Evolutionary conservation across 2,888 invertebrate genomes (phyloP).

Genomic region (Eupsilia transversa): DNA sequence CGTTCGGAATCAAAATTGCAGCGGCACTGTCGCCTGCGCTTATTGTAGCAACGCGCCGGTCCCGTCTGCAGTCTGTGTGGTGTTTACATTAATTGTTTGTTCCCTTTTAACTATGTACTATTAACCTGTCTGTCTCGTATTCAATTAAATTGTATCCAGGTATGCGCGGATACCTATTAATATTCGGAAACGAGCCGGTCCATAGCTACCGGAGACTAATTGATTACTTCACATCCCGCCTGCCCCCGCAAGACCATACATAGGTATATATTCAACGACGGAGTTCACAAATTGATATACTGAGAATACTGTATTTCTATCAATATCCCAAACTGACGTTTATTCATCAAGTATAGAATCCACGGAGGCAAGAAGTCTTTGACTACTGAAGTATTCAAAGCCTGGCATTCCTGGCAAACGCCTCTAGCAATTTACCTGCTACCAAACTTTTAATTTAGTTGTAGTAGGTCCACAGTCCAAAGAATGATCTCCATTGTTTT

Average conservation of each 20-base stretch:
- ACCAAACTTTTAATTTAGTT: background rate
- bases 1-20: background rate
- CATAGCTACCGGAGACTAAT: background rate
- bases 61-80: background rate
- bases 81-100: background rate
- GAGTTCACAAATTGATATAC: conserved; percentile 11
- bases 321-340: background rate
- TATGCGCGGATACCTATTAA: background rate
- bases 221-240: background rate
- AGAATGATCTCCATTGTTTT: no score
- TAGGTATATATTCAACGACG: conserved; percentile 8
- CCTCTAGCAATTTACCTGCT: background rate
- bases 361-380: background rate
- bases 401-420: background rate
- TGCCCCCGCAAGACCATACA: background rate
- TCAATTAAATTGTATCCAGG: conserved; percentile 8
- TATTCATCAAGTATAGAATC: conserved; percentile 1
- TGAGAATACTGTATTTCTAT: background rate
- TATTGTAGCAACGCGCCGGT: background rate
- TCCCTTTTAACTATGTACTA: background rate
- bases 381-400: background rate
- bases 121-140: background rate
- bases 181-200: conserved; percentile 7
- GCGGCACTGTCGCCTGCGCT: background rate
- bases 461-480: background rate